phyloP scores from a whole-genome alignment of 2,113 vertebrate genomes.

The Stigmatopora nigra region DNA sequence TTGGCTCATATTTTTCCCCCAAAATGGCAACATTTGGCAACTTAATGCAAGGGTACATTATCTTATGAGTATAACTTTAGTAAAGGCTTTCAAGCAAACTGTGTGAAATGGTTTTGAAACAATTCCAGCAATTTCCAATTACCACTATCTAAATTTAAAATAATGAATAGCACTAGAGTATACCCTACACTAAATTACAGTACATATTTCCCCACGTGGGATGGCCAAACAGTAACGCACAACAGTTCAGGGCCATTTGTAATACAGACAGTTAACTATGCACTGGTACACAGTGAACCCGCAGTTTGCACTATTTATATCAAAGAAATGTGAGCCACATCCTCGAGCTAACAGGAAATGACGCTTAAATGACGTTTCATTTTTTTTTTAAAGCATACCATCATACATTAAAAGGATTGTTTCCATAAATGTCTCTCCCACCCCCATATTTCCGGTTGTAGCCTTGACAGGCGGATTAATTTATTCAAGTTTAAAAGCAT shows the following conservation, averaged over 20 bases:
- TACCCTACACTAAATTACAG: constrained; percentile 1
- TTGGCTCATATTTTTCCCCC: neutral
- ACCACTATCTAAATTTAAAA: constrained; percentile 8
- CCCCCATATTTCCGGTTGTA: no score
- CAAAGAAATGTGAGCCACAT: constrained; percentile 50
- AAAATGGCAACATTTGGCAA: neutral
- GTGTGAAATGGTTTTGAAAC: neutral
- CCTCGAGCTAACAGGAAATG: constrained; percentile 58
- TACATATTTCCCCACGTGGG: constrained; percentile 5
- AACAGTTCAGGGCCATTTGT: constrained; percentile 28
- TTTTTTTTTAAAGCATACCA: constrained; percentile 28
- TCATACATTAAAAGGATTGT: constrained; percentile 46
- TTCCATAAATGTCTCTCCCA: constrained; percentile 21
- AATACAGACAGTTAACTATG: constrained; percentile 14
- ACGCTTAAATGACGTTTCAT: constrained; percentile 61
- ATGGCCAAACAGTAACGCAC: constrained; percentile 4
- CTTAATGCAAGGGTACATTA: neutral
- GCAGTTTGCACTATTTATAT: constrained; percentile 44
- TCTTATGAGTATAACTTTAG: neutral
- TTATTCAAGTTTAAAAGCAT: neutral
- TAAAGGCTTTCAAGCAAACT: neutral
- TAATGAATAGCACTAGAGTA: constrained; percentile 1
- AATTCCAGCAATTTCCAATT: neutral
- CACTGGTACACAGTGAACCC: constrained; percentile 27
- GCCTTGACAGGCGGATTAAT: neutral